These are phyloP conservation scores for Halictus quadricinctus DNA, from an alignment of 2,888 invertebrate species.

Conservation along the genomic window DNA sequence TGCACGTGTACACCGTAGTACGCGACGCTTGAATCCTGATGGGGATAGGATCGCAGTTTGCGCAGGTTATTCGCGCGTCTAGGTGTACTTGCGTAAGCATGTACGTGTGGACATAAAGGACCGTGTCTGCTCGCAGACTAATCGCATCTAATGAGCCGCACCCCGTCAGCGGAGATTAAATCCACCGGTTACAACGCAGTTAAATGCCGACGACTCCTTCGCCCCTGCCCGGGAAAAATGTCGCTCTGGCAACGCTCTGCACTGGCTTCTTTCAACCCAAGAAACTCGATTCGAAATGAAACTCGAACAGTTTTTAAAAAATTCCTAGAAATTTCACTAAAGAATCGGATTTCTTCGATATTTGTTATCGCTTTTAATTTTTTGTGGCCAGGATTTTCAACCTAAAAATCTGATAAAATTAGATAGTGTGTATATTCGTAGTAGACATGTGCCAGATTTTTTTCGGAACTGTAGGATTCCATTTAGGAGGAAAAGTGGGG, in stretches of 20 bases:
- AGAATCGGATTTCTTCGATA: neutral
- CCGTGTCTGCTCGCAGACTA: constrained; percentile 71
- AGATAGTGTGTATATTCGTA: neutral
- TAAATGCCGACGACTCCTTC: constrained; percentile 51
- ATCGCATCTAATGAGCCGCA: constrained; percentile 78
- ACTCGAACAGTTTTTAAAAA: neutral
- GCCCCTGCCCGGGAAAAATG: neutral
- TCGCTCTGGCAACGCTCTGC: neutral
- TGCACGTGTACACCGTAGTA: constrained; percentile 29
- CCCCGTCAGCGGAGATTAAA: constrained; percentile 74
- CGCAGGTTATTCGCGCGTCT: constrained; percentile 56
- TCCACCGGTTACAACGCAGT: constrained; percentile 64
- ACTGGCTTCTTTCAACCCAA: neutral
- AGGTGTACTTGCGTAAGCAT: constrained; percentile 48
- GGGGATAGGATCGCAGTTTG: constrained; percentile 55
- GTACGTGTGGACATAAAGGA: constrained; percentile 61
- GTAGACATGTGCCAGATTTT: neutral
- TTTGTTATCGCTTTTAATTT: neutral
- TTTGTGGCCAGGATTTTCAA: neutral
- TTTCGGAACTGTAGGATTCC: neutral
- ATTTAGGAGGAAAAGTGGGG: too few relatives aligned
- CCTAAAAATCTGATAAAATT: neutral
- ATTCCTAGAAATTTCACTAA: neutral
- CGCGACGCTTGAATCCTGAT: constrained; percentile 71
- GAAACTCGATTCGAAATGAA: neutral